A percentile compares a stretch with the other conserved stretches of the same genome.
Evolutionary conservation across 2,113 vertebrate species (phyloP).

Genomic region (Esox niger): DNA sequence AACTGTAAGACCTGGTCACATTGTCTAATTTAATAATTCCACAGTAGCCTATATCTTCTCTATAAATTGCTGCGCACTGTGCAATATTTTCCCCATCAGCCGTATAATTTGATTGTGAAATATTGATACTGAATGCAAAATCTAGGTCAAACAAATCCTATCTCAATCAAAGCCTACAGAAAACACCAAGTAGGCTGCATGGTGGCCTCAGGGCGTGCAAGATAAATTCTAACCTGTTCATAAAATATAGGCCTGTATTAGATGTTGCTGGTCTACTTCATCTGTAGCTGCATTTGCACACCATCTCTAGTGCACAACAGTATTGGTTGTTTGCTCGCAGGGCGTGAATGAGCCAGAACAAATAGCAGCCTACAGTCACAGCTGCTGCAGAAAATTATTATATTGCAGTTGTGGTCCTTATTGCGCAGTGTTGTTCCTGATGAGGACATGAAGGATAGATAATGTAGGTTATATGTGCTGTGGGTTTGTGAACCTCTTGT

Average conservation of each 20-base stretch:
- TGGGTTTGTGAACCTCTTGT: too few relatives aligned
- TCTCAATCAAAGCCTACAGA: not conserved
- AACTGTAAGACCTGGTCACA: not conserved
- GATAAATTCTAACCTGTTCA: too few relatives aligned
- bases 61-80: not conserved
- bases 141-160: too few relatives aligned
- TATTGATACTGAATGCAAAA: too few relatives aligned
- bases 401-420: not conserved
- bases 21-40: not conserved
- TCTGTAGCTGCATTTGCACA: not conserved
- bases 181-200: not conserved
- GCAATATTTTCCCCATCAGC: too few relatives aligned
- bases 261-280: too few relatives aligned
- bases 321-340: slow-evolving; percentile 43
- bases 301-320: slow-evolving; percentile 17
- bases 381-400: not conserved
- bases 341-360: slow-evolving; percentile 47
- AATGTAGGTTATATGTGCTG: too few relatives aligned
- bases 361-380: slow-evolving; percentile 24
- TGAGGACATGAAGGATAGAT: not conserved
- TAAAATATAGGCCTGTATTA: not conserved
- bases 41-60: not conserved
- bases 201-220: not conserved
- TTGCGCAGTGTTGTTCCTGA: not conserved
- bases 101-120: too few relatives aligned